Evolutionary conservation across 2,888 invertebrate species (phyloP).

Genomic region (Theretra japonica): DNA sequence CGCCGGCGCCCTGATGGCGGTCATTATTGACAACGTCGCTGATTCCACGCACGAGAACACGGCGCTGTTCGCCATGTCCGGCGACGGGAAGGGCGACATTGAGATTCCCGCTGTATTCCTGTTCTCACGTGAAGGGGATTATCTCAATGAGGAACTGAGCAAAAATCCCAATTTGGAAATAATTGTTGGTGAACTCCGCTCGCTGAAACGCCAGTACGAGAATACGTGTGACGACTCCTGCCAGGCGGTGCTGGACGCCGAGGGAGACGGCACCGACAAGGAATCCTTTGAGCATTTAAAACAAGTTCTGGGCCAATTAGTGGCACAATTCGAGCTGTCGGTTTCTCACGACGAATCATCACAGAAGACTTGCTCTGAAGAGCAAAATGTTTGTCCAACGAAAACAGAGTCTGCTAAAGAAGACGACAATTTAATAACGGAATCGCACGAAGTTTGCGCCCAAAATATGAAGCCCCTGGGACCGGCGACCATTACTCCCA

Average conservation of each 20-base stretch:
- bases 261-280: slow-evolving; percentile 51
- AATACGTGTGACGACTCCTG: slow-evolving; percentile 59
- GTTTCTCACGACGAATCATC: slow-evolving; percentile 57
- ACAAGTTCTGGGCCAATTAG: slow-evolving; percentile 73
- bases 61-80: slow-evolving; percentile 98
- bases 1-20: slow-evolving; percentile 92
- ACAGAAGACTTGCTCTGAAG: slow-evolving; percentile 43
- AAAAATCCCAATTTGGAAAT: slow-evolving; percentile 84
- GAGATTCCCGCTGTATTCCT: slow-evolving; percentile 96
- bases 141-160: slow-evolving; percentile 86
- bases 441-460: slow-evolving; percentile 32
- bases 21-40: slow-evolving; percentile 93
- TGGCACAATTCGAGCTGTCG: slow-evolving; percentile 71
- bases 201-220: slow-evolving; percentile 61
- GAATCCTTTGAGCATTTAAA: slow-evolving; percentile 74
- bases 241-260: slow-evolving; percentile 51
- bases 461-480: slow-evolving; percentile 34
- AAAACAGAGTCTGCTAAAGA: slow-evolving; percentile 42
- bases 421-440: slow-evolving; percentile 48
- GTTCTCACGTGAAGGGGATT: slow-evolving; percentile 90
- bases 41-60: slow-evolving; percentile 90
- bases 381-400: slow-evolving; percentile 34
- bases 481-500: slow-evolving; percentile 23
- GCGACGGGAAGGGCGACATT: slow-evolving; percentile 94
- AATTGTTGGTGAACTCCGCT: slow-evolving; percentile 79